These are phyloP conservation scores for Mayetiola destructor DNA, from an alignment of 2,888 invertebrate species.

Conservation along the genomic window DNA sequence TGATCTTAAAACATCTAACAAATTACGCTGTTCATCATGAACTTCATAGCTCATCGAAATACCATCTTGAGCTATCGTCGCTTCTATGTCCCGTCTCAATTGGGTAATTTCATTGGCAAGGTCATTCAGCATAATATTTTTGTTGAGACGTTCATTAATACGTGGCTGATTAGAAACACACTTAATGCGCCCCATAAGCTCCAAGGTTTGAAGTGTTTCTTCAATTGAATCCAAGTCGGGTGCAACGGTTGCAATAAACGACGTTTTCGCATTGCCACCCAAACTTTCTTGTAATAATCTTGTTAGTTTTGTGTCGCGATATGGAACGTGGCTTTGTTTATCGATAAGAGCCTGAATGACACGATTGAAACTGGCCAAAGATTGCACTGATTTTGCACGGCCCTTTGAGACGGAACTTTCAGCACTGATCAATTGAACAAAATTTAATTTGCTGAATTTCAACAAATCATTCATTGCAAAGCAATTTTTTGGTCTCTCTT, in stretches of 20 bases:
- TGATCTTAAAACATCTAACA: no score
- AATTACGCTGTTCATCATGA: no score
- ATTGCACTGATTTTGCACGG: neutral
- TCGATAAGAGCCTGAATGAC: constrained; percentile 1
- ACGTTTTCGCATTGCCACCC: neutral
- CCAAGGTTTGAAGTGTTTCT: constrained; percentile 3
- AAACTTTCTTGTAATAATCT: neutral
- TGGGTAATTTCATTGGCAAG: neutral
- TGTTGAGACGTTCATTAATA: neutral
- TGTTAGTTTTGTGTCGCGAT: constrained; percentile 1
- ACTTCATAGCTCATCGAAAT: no score
- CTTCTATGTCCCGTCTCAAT: constrained; percentile 2
- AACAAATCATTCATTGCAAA: neutral
- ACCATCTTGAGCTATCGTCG: no score
- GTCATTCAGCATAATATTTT: neutral
- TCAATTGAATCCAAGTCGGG: neutral
- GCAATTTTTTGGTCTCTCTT: constrained; percentile 9
- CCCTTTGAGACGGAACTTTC: neutral
- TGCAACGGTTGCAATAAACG: neutral
- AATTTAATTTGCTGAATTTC: neutral
- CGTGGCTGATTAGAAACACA: neutral
- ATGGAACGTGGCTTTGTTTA: neutral
- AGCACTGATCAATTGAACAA: neutral
- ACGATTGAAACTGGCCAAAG: neutral
- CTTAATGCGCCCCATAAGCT: neutral